Conservation (phyloP, 2,888 invertebrate genomes). For the Hesperia comma region DNA sequence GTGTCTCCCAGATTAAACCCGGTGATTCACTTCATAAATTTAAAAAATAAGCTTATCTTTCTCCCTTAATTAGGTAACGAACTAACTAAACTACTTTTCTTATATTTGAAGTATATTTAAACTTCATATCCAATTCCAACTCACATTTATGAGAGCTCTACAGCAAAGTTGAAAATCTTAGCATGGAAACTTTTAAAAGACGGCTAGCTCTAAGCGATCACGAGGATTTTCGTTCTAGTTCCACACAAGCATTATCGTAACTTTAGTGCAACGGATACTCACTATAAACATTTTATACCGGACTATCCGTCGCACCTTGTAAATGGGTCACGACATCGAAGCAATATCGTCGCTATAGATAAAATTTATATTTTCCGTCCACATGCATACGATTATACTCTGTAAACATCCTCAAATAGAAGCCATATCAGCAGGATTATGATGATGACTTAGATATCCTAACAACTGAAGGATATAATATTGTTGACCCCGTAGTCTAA, state of each 20-base stretch:
- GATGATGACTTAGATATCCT: too few species aligned
- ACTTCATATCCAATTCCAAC: background rate
- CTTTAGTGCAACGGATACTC: background rate
- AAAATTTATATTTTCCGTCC: slow-evolving; percentile 1
- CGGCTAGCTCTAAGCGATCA: background rate
- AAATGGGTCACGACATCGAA: background rate
- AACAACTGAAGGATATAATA: too few species aligned
- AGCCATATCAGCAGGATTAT: too few species aligned
- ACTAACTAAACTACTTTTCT: too few species aligned
- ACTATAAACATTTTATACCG: slow-evolving; percentile 6
- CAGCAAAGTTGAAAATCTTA: background rate
- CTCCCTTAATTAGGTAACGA: too few species aligned
- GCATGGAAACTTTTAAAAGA: background rate
- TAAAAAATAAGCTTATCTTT: too few species aligned
- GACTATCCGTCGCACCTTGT: background rate
- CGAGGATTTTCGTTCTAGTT: background rate
- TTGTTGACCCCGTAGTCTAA: too few species aligned
- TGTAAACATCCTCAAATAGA: too few species aligned
- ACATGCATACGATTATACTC: background rate
- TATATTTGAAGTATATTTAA: background rate
- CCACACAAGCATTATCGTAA: slow-evolving; percentile 1
- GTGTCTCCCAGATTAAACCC: too few species aligned
- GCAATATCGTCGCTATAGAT: background rate
- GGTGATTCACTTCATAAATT: too few species aligned
- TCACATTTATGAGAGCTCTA: background rate